Conservation (phyloP, 2,797 vertebrate genomes). For the Meriones psammophilus region DNA sequence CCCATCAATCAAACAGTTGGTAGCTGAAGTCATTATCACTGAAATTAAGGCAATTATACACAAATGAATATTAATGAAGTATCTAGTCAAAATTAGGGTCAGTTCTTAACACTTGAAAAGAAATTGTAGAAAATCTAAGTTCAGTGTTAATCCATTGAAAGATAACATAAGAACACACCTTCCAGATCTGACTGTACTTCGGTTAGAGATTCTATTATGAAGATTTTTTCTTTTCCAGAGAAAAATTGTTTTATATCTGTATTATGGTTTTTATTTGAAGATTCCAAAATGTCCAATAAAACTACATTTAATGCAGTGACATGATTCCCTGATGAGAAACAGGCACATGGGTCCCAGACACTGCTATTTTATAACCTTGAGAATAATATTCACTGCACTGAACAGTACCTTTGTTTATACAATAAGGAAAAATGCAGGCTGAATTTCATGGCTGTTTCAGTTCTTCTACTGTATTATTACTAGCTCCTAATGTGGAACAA, state of each 20-base stretch:
- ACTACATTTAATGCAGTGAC: conserved; percentile 32
- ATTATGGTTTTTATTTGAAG: conserved; percentile 38
- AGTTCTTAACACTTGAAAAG: conserved; percentile 86
- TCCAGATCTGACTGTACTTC: conserved; percentile 79
- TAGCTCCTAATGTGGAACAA: background rate
- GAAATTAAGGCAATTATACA: conserved; percentile 92
- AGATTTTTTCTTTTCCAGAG: conserved; percentile 52
- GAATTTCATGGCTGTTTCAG: conserved; percentile 1
- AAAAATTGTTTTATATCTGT: conserved; percentile 27
- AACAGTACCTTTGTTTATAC: conserved; percentile 28
- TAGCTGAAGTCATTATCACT: conserved; percentile 91
- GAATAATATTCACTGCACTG: background rate
- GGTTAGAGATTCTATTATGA: conserved; percentile 53
- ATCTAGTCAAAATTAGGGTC: conserved; percentile 89
- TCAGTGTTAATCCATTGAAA: conserved; percentile 82
- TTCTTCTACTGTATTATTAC: background rate
- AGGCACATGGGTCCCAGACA: background rate
- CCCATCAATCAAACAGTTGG: conserved; percentile 92
- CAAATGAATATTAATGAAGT: conserved; percentile 92
- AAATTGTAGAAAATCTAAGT: conserved; percentile 84
- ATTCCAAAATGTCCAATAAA: conserved; percentile 66
- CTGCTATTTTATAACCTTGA: conserved; percentile 19
- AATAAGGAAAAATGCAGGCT: background rate
- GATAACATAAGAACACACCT: conserved; percentile 82
- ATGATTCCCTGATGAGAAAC: background rate